Percentiles rank a stretch among this genome's conserved stretches.
Evolutionary conservation across 2,888 invertebrate genomes (phyloP).

Genomic region (Cerastoderma edule): DNA sequence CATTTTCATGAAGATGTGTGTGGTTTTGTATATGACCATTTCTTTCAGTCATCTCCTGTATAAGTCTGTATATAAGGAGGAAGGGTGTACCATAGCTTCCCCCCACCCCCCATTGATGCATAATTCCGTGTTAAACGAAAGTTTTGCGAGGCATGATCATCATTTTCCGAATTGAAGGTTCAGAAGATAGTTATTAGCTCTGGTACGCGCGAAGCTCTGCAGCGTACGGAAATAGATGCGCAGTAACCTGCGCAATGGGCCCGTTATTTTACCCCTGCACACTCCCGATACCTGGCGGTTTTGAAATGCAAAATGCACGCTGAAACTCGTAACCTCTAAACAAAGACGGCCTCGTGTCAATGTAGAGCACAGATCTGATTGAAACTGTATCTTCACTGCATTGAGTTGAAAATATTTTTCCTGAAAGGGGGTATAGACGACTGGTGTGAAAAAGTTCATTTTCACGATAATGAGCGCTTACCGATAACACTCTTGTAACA

Average conservation of each 20-base stretch:
- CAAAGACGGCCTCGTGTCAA: conserved; percentile 2
- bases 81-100: no score
- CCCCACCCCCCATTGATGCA: no score
- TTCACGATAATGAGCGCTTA: conserved; percentile 28
- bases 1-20: no score
- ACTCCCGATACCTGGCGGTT: conserved; percentile 14
- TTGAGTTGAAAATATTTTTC: background rate
- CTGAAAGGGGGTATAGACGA: conserved; percentile 10
- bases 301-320: conserved; percentile 24
- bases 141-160: conserved; percentile 8
- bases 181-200: conserved; percentile 20
- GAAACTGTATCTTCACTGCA: conserved; percentile 12
- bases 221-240: conserved; percentile 23
- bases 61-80: no score
- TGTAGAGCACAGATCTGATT: conserved; percentile 14
- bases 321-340: background rate
- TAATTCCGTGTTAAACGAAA: no score
- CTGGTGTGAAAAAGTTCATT: conserved; percentile 20
- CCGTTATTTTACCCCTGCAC: background rate
- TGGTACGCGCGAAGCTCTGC: conserved; percentile 7
- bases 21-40: no score
- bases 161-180: conserved; percentile 13
- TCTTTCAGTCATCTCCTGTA: no score
- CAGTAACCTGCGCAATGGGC: conserved; percentile 21
- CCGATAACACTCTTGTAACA: conserved; percentile 12